Conservation (phyloP, 2,888 invertebrate species). For the Campaea margaritaria region DNA sequence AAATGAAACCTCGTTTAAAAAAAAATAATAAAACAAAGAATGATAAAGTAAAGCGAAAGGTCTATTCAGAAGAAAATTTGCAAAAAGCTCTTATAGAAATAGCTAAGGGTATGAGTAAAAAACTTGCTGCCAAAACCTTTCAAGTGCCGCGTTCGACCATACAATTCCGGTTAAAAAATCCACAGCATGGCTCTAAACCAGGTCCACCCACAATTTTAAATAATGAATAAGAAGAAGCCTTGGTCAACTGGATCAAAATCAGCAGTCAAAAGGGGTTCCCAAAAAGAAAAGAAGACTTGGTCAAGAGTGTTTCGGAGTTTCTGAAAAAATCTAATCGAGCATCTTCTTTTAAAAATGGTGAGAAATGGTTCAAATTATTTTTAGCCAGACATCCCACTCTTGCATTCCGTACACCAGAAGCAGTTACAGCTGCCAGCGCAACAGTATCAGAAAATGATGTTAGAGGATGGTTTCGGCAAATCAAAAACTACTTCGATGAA, state of each 20-base stretch:
- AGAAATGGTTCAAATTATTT: slow-evolving; percentile 37
- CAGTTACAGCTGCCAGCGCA: slow-evolving; percentile 49
- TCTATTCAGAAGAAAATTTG: slow-evolving; percentile 16
- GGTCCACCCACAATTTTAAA: slow-evolving; percentile 12
- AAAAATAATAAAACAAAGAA: slow-evolving; percentile 8
- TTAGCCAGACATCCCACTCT: slow-evolving; percentile 48
- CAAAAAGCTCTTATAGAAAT: slow-evolving; percentile 15
- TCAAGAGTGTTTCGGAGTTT: slow-evolving; percentile 48
- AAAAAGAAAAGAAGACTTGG: slow-evolving; percentile 41
- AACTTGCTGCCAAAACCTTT: slow-evolving; percentile 19
- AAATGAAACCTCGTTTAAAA: slow-evolving; percentile 9
- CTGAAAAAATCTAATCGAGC: slow-evolving; percentile 22
- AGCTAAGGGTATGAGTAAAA: slow-evolving; percentile 16
- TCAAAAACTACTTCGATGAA: slow-evolving; percentile 46
- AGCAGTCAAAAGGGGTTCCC: slow-evolving; percentile 54
- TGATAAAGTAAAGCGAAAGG: slow-evolving; percentile 8
- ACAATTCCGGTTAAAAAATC: slow-evolving; percentile 15
- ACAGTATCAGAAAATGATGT: slow-evolving; percentile 40
- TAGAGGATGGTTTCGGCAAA: slow-evolving; percentile 35
- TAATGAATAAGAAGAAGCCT: slow-evolving; percentile 45
- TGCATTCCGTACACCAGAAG: slow-evolving; percentile 42
- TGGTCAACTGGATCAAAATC: slow-evolving; percentile 51
- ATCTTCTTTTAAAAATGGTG: slow-evolving; percentile 9
- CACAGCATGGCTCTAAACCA: slow-evolving; percentile 5
- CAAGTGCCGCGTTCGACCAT: slow-evolving; percentile 11